Evolutionary conservation across 2,113 vertebrate species (phyloP), one percentile per base, ranked within the genome.

Genomic region (Notothenia rossii): DNA sequence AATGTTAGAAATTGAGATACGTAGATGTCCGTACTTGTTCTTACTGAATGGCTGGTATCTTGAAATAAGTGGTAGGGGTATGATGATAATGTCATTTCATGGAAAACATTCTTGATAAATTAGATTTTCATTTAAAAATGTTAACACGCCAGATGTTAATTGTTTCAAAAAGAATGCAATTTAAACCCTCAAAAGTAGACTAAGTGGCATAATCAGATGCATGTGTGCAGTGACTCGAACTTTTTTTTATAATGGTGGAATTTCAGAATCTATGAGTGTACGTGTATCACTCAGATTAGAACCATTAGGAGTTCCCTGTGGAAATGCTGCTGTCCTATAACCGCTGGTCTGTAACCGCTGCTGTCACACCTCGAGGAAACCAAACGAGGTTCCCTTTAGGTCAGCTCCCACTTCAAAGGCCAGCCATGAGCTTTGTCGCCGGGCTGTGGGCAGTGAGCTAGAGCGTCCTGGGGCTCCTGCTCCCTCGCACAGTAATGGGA

Each of bases 401-500:
- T 90, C 86, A 76, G 33, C 77, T 75, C 64, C 77, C 65, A 88
- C 89, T 86, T 92, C 87, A 92, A 90, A 90, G 82, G 56, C 68
- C 60, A 48, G 25, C 74, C 56, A 51, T 45, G 54, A 87, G 79
- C 82, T 86, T 77, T 88, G 84, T 86, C 61, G 29, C 75, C 7
- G 14, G 86, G 72, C 83, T 60, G 80, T 82, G 88, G 75, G 85
- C 86, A 91, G 77, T 71, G 83, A 92, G 91, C 77, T 90, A 45
- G 67, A 84, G 82, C 75, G 12, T 90, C 84, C 83, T 63, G 77
- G 81, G 73, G 84, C 82, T 86, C 80, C 80, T 64, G 75, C 72
- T 89, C 82, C 86, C 82, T 81, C 66, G 54, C 67, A 75, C 48
- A 7, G 72, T 89, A 90, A 93, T 92, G 87, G 72, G 92, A 93